Evolutionary conservation across 2,113 vertebrate genomes (phyloP).

Genomic region (Pseudopipra pipra): DNA sequence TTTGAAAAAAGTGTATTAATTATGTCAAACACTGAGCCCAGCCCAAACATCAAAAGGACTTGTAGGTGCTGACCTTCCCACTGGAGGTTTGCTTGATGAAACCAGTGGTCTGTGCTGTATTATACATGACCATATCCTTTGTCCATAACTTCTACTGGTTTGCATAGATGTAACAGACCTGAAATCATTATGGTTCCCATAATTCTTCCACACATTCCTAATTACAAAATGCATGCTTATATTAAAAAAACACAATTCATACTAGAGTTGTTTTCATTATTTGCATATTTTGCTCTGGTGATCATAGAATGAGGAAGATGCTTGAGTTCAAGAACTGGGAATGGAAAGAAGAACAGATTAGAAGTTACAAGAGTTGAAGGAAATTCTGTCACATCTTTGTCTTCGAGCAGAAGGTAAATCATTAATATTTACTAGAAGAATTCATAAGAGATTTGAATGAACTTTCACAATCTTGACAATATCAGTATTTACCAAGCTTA

Average conservation of each 20-base stretch:
- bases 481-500: neutral
- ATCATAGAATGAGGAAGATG: neutral
- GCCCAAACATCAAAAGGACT: slow-evolving; percentile 37
- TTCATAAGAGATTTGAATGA: neutral
- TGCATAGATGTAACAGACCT: neutral
- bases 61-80: neutral
- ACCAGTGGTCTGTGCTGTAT: neutral
- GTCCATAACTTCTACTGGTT: neutral
- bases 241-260: neutral
- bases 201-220: neutral
- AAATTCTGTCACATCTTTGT: neutral
- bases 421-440: neutral
- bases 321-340: neutral
- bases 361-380: neutral
- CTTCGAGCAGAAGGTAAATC: neutral
- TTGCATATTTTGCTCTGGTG: neutral
- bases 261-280: neutral
- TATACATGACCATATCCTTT: neutral
- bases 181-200: neutral
- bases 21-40: slow-evolving; percentile 6
- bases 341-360: neutral
- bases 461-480: neutral
- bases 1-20: slow-evolving; percentile 21
- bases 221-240: neutral
- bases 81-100: neutral